Evolutionary conservation across 2,888 invertebrate genomes (phyloP).

Genomic region (Automeris io): DNA sequence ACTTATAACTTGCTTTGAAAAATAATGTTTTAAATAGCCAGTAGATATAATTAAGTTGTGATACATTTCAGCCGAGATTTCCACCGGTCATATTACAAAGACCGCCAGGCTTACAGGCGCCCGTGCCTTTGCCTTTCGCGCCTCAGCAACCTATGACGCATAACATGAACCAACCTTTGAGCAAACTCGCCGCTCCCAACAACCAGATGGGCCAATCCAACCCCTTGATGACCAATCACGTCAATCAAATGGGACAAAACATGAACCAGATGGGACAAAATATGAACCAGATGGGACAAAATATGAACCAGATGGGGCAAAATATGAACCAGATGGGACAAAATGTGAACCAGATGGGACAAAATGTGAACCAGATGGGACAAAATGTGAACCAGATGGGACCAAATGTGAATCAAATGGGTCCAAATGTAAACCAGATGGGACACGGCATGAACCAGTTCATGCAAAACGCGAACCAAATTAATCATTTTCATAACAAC

Average conservation of each 20-base stretch:
- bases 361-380: constrained; percentile 28
- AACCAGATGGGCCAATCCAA: constrained; percentile 27
- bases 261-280: no score
- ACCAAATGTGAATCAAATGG: constrained; percentile 25
- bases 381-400: constrained; percentile 31
- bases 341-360: constrained; percentile 12
- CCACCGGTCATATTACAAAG: constrained; percentile 65
- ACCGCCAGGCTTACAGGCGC: constrained; percentile 61
- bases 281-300: no score
- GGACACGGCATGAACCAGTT: constrained; percentile 27
- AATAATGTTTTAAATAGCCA: no score
- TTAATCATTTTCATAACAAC: constrained; percentile 33
- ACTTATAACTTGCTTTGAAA: no score
- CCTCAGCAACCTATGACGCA: constrained; percentile 48
- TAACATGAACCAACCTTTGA: constrained; percentile 29
- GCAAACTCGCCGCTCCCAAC: constrained; percentile 40
- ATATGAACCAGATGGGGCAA: constrained; percentile 18
- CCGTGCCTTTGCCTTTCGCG: constrained; percentile 58
- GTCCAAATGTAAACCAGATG: constrained; percentile 31
- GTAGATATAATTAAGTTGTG: no score
- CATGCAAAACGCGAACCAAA: constrained; percentile 23
- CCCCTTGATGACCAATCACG: constrained; percentile 32
- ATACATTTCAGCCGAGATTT: constrained; percentile 62
- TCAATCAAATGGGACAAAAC: constrained; percentile 11
- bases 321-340: constrained; percentile 25